Conservation (phyloP, 2,888 invertebrate genomes). For the Bimastos eiseni region DNA sequence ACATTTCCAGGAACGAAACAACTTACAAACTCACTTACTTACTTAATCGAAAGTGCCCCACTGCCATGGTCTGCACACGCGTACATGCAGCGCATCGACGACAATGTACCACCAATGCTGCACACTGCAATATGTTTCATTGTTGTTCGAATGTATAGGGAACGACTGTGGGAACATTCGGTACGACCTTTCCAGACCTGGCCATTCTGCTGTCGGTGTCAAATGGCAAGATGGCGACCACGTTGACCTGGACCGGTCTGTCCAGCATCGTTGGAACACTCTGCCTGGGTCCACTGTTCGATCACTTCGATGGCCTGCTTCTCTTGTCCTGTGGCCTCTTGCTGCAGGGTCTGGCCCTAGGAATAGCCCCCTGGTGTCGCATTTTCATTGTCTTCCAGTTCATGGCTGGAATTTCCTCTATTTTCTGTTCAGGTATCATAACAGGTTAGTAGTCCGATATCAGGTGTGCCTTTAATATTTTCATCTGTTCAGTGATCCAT, state of each 20-base stretch:
- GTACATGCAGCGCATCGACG: too few species aligned
- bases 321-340: constrained; percentile 20
- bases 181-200: constrained; percentile 32
- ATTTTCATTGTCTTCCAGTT: constrained; percentile 25
- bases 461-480: too few species aligned
- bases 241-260: constrained; percentile 32
- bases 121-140: too few species aligned
- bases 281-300: constrained; percentile 33
- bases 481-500: not conserved
- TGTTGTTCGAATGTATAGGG: constrained; percentile 27
- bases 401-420: not conserved
- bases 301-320: constrained; percentile 27
- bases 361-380: constrained; percentile 23
- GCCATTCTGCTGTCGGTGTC: constrained; percentile 21
- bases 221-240: constrained; percentile 33
- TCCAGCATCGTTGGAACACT: constrained; percentile 29
- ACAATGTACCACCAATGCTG: too few species aligned
- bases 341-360: constrained; percentile 28
- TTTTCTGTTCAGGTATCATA: constrained; percentile 31
- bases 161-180: constrained; percentile 29
- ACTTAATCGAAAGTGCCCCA: too few species aligned
- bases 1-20: too few species aligned
- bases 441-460: constrained; percentile 22
- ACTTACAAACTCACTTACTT: too few species aligned
- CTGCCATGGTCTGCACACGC: too few species aligned